Evolutionary conservation across 2,113 vertebrate genomes (phyloP).

Genomic region (Strix aluco): DNA sequence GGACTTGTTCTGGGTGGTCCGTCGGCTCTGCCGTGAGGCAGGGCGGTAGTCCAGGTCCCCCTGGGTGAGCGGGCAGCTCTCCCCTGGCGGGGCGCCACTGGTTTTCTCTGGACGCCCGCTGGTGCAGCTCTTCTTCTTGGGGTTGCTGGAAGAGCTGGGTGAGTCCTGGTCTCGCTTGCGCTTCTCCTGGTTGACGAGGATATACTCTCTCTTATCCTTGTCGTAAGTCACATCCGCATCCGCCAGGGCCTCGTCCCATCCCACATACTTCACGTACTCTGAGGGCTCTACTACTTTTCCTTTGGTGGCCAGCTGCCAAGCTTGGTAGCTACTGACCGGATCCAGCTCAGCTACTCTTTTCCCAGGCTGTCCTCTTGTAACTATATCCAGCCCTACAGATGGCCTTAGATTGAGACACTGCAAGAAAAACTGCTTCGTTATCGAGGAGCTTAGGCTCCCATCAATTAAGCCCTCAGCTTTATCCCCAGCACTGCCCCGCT

Average conservation of each 20-base stretch:
- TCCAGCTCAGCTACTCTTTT: slow-evolving; percentile 88
- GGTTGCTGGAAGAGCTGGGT: slow-evolving; percentile 48
- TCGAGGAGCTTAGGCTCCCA: slow-evolving; percentile 63
- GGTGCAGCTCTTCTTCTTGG: slow-evolving; percentile 72
- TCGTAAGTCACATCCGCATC: slow-evolving; percentile 84
- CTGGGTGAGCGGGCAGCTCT: slow-evolving; percentile 69
- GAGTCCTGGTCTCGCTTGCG: slow-evolving; percentile 82
- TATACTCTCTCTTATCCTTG: slow-evolving; percentile 85
- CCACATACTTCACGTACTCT: slow-evolving; percentile 80
- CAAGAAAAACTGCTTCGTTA: slow-evolving; percentile 84
- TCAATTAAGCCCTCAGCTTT: slow-evolving; percentile 8
- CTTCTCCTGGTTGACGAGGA: slow-evolving; percentile 85
- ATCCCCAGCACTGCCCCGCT: slow-evolving; percentile 7
- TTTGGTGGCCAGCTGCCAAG: slow-evolving; percentile 92
- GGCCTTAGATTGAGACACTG: slow-evolving; percentile 84
- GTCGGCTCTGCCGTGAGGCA: slow-evolving; percentile 80
- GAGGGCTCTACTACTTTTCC: slow-evolving; percentile 88
- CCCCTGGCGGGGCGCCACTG: slow-evolving; percentile 30
- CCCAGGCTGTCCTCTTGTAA: slow-evolving; percentile 69
- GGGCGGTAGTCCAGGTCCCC: slow-evolving; percentile 85
- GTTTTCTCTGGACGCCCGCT: slow-evolving; percentile 68
- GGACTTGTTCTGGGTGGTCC: slow-evolving; percentile 81
- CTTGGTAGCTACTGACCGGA: slow-evolving; percentile 93
- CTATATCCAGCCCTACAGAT: slow-evolving; percentile 55
- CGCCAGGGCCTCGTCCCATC: slow-evolving; percentile 78